Evolutionary conservation across 2,888 invertebrate species (phyloP).

Genomic region (Drepana falcataria): DNA sequence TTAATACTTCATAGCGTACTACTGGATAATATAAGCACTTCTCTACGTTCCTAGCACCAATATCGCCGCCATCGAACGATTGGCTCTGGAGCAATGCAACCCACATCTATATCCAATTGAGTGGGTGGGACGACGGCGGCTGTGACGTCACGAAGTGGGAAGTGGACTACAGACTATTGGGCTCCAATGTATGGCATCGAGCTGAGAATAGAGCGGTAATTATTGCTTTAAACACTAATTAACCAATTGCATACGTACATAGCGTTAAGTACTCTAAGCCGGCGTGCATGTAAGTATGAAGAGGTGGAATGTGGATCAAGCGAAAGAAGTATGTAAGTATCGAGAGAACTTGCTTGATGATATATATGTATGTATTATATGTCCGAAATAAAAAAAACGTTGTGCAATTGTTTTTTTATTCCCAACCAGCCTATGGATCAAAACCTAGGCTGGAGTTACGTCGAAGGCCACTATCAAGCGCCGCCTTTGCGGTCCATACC

Average conservation of each 20-base stretch:
- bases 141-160: slow-evolving; percentile 91
- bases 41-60: slow-evolving; percentile 63
- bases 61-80: slow-evolving; percentile 85
- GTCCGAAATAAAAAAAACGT: too few relatives aligned
- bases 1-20: too few relatives aligned
- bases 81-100: slow-evolving; percentile 89
- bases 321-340: too few relatives aligned
- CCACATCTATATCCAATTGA: slow-evolving; percentile 87
- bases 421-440: slow-evolving; percentile 47
- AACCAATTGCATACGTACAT: too few relatives aligned
- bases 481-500: slow-evolving; percentile 56
- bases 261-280: too few relatives aligned
- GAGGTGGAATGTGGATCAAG: too few relatives aligned
- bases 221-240: neutral
- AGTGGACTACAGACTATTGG: slow-evolving; percentile 82
- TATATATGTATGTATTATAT: too few relatives aligned
- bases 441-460: slow-evolving; percentile 61
- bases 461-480: slow-evolving; percentile 57
- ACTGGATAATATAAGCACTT: too few relatives aligned
- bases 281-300: too few relatives aligned
- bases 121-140: slow-evolving; percentile 91
- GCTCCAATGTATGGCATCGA: slow-evolving; percentile 64
- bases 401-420: too few relatives aligned
- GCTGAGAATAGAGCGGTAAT: slow-evolving; percentile 68
- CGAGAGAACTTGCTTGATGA: too few relatives aligned